Evolutionary conservation across 2,888 invertebrate species (phyloP).

Genomic region (Tolmerus cingulatus): DNA sequence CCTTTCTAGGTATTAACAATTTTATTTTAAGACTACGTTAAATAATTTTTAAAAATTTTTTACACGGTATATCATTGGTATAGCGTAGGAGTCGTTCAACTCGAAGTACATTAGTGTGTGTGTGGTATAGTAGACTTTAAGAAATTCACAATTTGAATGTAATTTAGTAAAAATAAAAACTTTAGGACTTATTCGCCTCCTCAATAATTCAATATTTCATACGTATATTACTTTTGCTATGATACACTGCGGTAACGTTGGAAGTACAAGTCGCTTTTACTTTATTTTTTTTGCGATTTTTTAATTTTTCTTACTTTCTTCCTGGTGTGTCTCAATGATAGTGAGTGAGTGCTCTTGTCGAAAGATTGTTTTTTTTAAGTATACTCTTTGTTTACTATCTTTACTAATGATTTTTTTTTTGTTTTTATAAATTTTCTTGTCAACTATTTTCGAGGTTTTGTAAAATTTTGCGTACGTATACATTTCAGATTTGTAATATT

Average conservation of each 20-base stretch:
- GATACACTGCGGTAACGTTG: constrained; percentile 12
- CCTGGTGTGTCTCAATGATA: background rate
- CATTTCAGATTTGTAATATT: constrained; percentile 10
- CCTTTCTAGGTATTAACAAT: constrained; percentile 10
- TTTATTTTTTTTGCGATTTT: background rate
- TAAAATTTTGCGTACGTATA: constrained; percentile 24
- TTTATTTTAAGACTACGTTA: background rate
- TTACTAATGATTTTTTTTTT: constrained; percentile 12
- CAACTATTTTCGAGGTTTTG: constrained; percentile 24
- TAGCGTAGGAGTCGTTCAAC: background rate
- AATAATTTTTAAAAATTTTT: constrained; percentile 6
- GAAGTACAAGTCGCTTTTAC: constrained; percentile 11
- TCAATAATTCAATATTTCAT: background rate
- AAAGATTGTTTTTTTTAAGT: background rate
- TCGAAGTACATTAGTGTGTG: background rate
- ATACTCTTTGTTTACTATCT: constrained; percentile 21
- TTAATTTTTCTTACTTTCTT: background rate
- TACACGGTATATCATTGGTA: constrained; percentile 30
- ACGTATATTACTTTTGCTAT: constrained; percentile 7
- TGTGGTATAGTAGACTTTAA: background rate
- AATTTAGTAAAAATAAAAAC: constrained; percentile 34
- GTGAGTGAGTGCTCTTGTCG: background rate
- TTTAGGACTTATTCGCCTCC: background rate
- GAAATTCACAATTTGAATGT: background rate
- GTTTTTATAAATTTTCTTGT: background rate